Base-by-base conservation (phyloP, 2,113 vertebrate genomes). In the Cynoglossus semilaevis region DNA sequence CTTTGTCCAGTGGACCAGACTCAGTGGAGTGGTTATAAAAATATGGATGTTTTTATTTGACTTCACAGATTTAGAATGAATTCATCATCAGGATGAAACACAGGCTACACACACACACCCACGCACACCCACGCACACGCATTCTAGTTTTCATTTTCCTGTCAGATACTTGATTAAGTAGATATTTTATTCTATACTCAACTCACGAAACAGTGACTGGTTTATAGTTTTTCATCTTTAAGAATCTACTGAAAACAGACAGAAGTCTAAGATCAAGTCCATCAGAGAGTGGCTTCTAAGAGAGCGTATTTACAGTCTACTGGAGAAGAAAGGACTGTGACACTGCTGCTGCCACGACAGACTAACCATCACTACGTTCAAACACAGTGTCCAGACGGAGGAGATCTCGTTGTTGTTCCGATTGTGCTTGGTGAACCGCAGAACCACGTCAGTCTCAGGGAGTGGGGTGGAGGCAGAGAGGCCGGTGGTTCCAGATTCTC, bases 401-500 rank as follows among this genome's bases (percentile, higher is more conserved):
- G 22, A 29, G 22, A 29, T 50, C 5, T 44, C 36, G 15, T 61
- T 58, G 70, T 85, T 80, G 64, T 70, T 84, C 87, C 59, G 79
- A 85, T 91, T 91, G 90, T 92, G 90, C 90, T 92, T 92, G 87
- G 80, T 88, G 90, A 91, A 87, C 90, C 88, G 90, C 82, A 81
- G 87, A 91, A 89, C 89, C 84, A 82, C 81, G 87, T 67, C 62
- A 61, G 75, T 29, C 22, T 29, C 22, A 29, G 2, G 22, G 22
- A 29, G 22, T 29, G 22, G 6, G 22, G 22, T 6, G 22, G 22
- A 29, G 22, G 22, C 22, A 4, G 22, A 29, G 22, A 29, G 22
- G 22, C 22, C 6, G 22, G 2, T 29, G 22, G 22, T 29, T 29
- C 22, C 22, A 29, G 22, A 29, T 6, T 29, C 22, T 29, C 22